Percentiles rank a stretch among this genome's conserved stretches.
phyloP scores from a whole-genome alignment of 2,888 invertebrate genomes.

The Odontothrips loti region DNA sequence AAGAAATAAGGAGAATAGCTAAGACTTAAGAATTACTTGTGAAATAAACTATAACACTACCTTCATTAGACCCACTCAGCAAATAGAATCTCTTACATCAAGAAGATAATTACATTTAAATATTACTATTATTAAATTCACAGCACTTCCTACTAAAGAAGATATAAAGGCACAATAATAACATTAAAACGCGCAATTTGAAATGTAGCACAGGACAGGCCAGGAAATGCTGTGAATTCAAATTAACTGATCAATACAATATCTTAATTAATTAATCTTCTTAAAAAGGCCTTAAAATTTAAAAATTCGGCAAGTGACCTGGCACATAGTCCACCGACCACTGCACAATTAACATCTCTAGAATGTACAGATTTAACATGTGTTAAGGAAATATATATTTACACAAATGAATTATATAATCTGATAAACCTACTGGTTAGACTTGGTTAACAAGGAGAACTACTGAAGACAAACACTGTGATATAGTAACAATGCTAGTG shows the following conservation, averaged over 20 bases:
- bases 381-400: background rate
- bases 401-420: background rate
- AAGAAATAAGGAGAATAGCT: background rate
- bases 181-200: background rate
- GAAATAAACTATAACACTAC: background rate
- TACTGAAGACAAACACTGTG: background rate
- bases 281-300: background rate
- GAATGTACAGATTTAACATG: background rate
- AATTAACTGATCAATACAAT: background rate
- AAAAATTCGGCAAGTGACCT: background rate
- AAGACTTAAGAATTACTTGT: background rate
- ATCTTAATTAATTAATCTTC: background rate
- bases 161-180: background rate
- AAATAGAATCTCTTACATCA: background rate
- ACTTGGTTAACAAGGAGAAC: background rate
- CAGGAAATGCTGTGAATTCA: conserved; percentile 1
- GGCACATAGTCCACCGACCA: background rate
- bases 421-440: background rate
- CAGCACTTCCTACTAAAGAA: background rate
- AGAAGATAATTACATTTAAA: background rate
- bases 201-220: background rate
- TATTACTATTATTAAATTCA: background rate
- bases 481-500: background rate
- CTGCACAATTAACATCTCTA: background rate
- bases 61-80: background rate